Conservation (phyloP, 2,888 invertebrate species). For the Busseola fusca region DNA sequence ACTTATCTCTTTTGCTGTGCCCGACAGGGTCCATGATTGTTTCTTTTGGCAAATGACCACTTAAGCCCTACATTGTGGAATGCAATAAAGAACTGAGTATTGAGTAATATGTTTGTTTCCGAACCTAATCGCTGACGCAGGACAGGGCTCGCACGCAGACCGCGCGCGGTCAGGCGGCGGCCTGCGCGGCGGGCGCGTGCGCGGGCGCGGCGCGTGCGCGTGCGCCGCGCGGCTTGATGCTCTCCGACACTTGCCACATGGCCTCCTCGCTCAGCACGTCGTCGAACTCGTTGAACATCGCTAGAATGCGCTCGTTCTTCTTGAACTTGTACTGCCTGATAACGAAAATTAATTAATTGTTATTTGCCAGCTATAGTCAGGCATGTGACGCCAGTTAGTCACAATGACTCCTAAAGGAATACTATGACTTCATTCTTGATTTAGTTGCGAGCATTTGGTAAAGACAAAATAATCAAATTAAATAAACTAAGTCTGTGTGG, state of each 20-base stretch:
- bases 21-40: no score
- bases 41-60: no score
- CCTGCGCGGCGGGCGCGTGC: constrained; percentile 67
- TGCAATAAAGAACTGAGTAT: no score
- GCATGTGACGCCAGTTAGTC: no score
- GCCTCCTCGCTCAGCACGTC: constrained; percentile 98
- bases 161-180: constrained; percentile 61
- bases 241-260: constrained; percentile 99
- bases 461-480: not conserved
- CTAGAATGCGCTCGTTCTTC: constrained; percentile 97
- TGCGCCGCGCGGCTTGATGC: constrained; percentile 96
- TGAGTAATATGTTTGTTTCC: no score
- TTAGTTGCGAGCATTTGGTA: not conserved
- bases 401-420: not conserved
- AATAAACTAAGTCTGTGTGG: not conserved
- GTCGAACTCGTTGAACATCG: constrained; percentile 99
- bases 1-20: no score
- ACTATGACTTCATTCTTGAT: not conserved
- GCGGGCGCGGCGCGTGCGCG: constrained; percentile 80
- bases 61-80: no score
- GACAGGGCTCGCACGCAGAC: not conserved
- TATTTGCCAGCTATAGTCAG: not conserved
- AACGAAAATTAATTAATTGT: constrained; percentile 42
- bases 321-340: constrained; percentile 96
- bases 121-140: not conserved